Base-by-base conservation (phyloP, 2,888 invertebrate genomes). In the Geophilus truncorum region DNA sequence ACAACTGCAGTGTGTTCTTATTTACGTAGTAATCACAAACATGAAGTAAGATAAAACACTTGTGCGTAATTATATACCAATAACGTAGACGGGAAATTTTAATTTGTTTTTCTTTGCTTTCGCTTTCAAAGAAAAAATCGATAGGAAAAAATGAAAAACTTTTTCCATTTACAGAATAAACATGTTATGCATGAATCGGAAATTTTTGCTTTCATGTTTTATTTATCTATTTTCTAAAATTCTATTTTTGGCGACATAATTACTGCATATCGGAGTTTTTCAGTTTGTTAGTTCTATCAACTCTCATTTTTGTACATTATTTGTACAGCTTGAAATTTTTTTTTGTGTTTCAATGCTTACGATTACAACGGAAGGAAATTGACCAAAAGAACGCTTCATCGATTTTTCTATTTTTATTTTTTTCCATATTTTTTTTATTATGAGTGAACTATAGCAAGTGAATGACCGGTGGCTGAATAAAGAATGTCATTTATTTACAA, bases 351-450 rank as follows among this genome's bases (percentile, higher is more conserved):
- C 25, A 70, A 70, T 70, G 70, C 12, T 15, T 70, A 15, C 70
- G 10, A 9, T 70, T 25, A 70, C n/a, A 70, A 70, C 10, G 70
- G 70, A 70, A 70, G 70, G 70, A 70, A 70, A 28, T 70, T 70
- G 70, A 70, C 51, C 18, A 70, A 25, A 70, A 70, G 70, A 70
- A 70, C 23, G 70, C 28, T 28, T 70, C 12, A 70, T 70, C 70
- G 70, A 70, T 70, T 70, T 70, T 70, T 70, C 70, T 70, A 23
- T 70, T 25, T 70, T 25, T 70, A 70, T 70, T 25, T 70, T 70
- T 70, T 28, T 10, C n/a, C 12, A 25, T 28, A 70, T 70, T 25
- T 28, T 10, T 28, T 12, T 70, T 28, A 70, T 70, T 25, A 70
- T 9, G 70, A 70, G 51, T 51, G 51, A 51, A 18, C 70, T 70